phyloP scores from a whole-genome alignment of 2,888 invertebrate genomes.

The Lottia gigantea region DNA sequence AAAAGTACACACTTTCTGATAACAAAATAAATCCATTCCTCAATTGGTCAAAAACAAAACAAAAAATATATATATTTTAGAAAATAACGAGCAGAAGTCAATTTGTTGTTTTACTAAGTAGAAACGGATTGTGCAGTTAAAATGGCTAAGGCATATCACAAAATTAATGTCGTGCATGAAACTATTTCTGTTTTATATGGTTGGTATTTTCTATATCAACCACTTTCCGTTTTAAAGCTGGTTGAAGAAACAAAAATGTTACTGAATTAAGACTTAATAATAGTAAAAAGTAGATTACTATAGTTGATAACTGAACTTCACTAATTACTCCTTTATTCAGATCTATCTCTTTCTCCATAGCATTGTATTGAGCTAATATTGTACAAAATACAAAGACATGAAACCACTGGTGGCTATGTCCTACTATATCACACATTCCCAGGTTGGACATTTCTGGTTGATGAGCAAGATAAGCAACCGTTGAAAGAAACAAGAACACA shows the following conservation, averaged over 20 bases:
- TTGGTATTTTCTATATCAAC: not conserved
- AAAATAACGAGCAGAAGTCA: no score
- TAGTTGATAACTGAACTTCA: not conserved
- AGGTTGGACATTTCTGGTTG: constrained; percentile 41
- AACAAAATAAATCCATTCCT: no score
- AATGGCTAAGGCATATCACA: no score
- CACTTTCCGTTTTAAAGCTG: not conserved
- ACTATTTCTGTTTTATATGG: not conserved
- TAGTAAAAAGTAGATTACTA: not conserved
- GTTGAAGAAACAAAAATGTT: not conserved
- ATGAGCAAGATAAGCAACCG: constrained; percentile 45
- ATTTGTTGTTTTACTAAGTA: no score
- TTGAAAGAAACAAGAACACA: constrained; percentile 20
- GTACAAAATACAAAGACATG: constrained; percentile 20
- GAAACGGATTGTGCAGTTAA: no score
- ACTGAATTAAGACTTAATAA: not conserved
- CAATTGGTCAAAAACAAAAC: no score
- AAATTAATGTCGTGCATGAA: no score
- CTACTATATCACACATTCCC: constrained; percentile 40
- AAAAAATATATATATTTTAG: no score
- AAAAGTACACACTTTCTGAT: no score
- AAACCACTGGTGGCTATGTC: constrained; percentile 33
- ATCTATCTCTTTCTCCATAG: not conserved
- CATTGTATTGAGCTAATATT: not conserved
- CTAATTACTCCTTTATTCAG: not conserved